Evolutionary conservation across 2,797 vertebrate genomes (phyloP), one percentile per base, ranked within the genome.

Genomic region (Buceros bicornis): DNA sequence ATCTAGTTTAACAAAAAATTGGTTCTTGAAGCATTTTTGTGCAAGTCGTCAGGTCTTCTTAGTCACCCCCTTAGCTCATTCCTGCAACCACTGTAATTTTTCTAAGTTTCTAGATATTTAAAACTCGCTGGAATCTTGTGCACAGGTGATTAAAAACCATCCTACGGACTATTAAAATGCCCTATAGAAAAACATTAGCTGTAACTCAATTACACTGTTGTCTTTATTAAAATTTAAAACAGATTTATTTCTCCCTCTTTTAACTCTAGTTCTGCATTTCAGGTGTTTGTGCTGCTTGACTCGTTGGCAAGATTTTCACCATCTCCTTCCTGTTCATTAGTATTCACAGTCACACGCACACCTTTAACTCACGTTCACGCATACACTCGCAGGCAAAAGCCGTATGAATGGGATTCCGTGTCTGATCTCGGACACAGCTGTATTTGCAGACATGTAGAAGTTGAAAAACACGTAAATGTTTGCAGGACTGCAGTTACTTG

Each of bases 341-440:
- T 40, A 74, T 80, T 87, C 14, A 4, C 10, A 60, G 60, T n/a
- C 50, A 51, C 16, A 51, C 12, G 37, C 28, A 28, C 62, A 48
- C 70, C n/a, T 95, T 42, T 71, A 72, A 26, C 35, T 95, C 80
- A 45, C 50, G 26, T 29, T 65, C 37, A 31, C 8, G 10, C 8
- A 7, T 13, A 20, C 13, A 8, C 2, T 54, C 21, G 13, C 21
- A 48, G 65, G 13, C 7, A 88, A 69, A 92, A 89, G 11, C 40
- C 58, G 8, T 48, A 0, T 62, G 51, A 54, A 25, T 60, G 61
- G 42, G 40, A 51, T 20, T 87, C 56, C 51, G 13, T 28, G 18
- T 9, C 35, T 66, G 64, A 25, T n/a, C 8, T n/a, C 0, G 0
- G 53, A 8, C 26, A 31, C 12, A 8, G 1, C 40, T 56, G 9